These are phyloP conservation scores for Mesitornis unicolor DNA, from an alignment of 2,113 vertebrate genomes.

Conservation along the genomic window DNA sequence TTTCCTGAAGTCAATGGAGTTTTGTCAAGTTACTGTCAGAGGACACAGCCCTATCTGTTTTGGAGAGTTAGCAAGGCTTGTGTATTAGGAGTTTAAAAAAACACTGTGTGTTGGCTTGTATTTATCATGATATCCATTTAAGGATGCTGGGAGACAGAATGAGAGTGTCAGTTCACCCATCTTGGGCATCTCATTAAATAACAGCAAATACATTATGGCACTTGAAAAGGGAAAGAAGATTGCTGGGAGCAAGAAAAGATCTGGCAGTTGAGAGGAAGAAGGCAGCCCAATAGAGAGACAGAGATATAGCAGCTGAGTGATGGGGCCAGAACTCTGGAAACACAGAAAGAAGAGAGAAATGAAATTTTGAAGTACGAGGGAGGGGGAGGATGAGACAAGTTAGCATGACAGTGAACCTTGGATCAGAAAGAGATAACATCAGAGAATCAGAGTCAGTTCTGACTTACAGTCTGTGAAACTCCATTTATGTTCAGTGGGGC, in stretches of 20 bases:
- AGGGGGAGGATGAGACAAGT: neutral
- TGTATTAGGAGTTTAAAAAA: neutral
- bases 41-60: neutral
- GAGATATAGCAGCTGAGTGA: neutral
- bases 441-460: neutral
- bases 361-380: neutral
- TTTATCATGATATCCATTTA: neutral
- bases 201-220: neutral
- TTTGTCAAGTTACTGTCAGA: neutral
- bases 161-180: neutral
- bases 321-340: neutral
- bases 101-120: neutral
- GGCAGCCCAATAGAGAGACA: neutral
- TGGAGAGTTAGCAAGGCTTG: neutral
- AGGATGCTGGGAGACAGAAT: neutral
- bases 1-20: neutral
- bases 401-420: neutral
- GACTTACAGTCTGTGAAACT: constrained; percentile 11
- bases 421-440: constrained; percentile 1
- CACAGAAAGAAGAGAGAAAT: neutral
- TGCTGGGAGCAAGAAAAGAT: neutral
- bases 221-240: neutral
- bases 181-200: neutral
- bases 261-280: neutral
- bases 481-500: neutral